Base-by-base conservation (phyloP, 2,113 vertebrate species). In the human region DNA sequence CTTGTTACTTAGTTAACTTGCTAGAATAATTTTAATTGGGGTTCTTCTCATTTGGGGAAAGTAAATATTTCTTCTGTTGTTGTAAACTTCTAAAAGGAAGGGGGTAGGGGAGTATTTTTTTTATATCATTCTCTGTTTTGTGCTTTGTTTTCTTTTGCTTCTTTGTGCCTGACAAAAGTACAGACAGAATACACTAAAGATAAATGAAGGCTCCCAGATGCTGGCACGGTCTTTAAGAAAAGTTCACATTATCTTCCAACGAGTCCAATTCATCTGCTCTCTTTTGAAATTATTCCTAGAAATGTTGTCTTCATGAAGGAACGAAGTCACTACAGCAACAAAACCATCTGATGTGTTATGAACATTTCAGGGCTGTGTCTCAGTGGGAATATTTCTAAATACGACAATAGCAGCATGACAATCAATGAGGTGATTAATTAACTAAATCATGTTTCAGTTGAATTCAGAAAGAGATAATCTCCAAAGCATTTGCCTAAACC, bases 221-320 rank as follows among this genome's bases (percentile, higher is more conserved):
- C 23, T 94, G 25, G 35, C 45, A 93, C 20, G 89, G 92, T 92
- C 55, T 45, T 90, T 90, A 95, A 92, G 35, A 96, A 95, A 97
- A 87, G 35, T 6, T 79, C 16, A 75, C 8, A n/a, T 66, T 87
- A 43, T 94, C 70, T 96, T 92, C 27, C 20, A 92, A 32, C 32
- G 88, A 90, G 87, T 87, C 43, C 43, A 84, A 57, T 70, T 92
- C 38, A 72, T 72, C 50, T 68, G 9, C n/a, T 88, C 12, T 90
- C 16, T 88, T 92, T 84, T 79, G n/a, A 93, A 97, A 93, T 88
- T 81, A 66, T 87, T 97, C 78, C 76, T 72, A 50, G 35, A 95
- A 97, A 93, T 78, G 11, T 18, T 68, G 7, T 95, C 52, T 97
- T 94, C 43, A 80, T 38, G 80, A 97, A 84, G 66, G 11, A 94